Percentiles rank a stretch among this genome's conserved stretches.
phyloP scores from a whole-genome alignment of 2,113 vertebrate species.

The Bos indicus region DNA sequence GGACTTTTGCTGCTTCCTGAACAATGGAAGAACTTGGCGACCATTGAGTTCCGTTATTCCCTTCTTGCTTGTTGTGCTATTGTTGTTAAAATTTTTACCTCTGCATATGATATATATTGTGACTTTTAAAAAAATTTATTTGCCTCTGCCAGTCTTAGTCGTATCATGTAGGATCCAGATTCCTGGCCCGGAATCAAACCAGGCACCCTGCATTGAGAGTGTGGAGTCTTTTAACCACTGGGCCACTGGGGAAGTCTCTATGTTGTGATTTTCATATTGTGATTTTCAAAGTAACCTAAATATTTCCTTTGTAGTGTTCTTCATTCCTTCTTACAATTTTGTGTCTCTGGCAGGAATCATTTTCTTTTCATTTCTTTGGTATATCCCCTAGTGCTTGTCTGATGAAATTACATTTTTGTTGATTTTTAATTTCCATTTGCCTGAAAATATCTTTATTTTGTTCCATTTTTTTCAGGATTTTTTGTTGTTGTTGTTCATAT shows the following conservation, averaged over 20 bases:
- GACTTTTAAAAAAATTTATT: neutral
- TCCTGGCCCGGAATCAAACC: neutral
- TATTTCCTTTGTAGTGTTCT: neutral
- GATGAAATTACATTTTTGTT: neutral
- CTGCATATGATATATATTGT: neutral
- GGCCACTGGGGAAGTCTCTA: neutral
- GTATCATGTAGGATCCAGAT: neutral
- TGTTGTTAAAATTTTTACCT: neutral
- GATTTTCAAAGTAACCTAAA: neutral
- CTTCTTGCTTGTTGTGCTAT: neutral
- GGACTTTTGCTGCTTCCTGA: neutral
- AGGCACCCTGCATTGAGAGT: neutral
- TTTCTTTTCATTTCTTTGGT: neutral
- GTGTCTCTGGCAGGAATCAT: neutral
- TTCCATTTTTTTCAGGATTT: neutral
- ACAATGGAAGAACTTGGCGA: neutral
- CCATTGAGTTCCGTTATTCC: neutral
- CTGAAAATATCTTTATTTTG: constrained; percentile 17
- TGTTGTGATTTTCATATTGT: neutral
- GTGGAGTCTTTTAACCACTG: neutral
- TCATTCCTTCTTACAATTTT: neutral
- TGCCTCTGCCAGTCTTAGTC: neutral
- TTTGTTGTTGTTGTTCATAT: neutral
- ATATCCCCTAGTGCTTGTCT: neutral
- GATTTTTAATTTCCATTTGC: neutral